Evolutionary conservation across 2,888 invertebrate genomes (phyloP).

Genomic region (Phaonia tiefii): DNA sequence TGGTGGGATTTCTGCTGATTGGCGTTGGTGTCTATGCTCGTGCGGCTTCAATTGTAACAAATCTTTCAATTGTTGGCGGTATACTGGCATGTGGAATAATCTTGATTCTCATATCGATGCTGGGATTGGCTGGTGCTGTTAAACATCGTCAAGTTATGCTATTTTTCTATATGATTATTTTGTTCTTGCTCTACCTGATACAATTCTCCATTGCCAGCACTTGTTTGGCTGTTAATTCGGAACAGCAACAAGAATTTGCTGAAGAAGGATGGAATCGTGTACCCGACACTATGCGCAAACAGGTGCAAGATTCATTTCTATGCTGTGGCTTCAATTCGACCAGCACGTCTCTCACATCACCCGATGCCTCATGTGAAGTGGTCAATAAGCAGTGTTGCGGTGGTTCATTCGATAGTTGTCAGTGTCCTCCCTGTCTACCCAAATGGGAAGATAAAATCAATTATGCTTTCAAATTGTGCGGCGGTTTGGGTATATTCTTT

Average conservation of each 20-base stretch:
- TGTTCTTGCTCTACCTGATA: constrained; percentile 95
- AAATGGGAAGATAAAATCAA: constrained; percentile 89
- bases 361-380: constrained; percentile 83
- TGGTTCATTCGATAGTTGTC: constrained; percentile 80
- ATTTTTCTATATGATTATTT: constrained; percentile 98
- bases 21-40: constrained; percentile 95
- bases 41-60: constrained; percentile 91
- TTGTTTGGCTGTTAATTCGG: constrained; percentile 93
- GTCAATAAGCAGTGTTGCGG: constrained; percentile 82
- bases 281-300: constrained; percentile 84
- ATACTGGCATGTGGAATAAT: constrained; percentile 97
- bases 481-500: constrained; percentile 96
- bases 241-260: constrained; percentile 92
- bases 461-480: constrained; percentile 93
- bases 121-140: constrained; percentile 94
- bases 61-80: constrained; percentile 94
- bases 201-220: constrained; percentile 98
- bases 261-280: constrained; percentile 93
- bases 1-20: constrained; percentile 95
- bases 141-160: constrained; percentile 98
- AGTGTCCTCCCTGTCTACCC: constrained; percentile 88
- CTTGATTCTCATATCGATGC: constrained; percentile 91
- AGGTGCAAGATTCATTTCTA: constrained; percentile 89
- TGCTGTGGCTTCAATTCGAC: constrained; percentile 91
- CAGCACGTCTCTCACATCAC: constrained; percentile 69